Evolutionary conservation across 2,113 vertebrate genomes (phyloP).

Genomic region (Hydrochoerus hydrochaeris): DNA sequence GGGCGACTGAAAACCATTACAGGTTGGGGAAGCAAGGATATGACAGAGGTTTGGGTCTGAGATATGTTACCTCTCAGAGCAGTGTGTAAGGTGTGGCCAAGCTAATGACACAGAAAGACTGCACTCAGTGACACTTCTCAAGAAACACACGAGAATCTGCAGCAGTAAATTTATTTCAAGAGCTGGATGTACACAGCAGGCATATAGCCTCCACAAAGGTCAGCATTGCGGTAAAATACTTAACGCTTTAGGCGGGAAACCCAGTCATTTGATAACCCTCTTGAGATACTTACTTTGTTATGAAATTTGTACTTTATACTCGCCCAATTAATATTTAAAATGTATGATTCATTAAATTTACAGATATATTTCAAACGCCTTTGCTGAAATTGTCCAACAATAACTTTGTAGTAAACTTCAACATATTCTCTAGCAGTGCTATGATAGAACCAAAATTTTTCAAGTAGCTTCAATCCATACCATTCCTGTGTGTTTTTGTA

Average conservation of each 20-base stretch:
- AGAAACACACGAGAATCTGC: conserved; percentile 50
- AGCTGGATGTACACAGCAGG: not conserved
- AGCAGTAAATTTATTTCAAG: conserved; percentile 73
- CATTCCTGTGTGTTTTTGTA: not conserved
- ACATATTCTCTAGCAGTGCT: not conserved
- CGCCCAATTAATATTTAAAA: conserved; percentile 43
- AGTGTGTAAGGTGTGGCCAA: not conserved
- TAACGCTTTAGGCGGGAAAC: conserved; percentile 30
- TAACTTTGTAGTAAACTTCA: not conserved
- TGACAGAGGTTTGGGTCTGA: not conserved
- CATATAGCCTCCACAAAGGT: conserved; percentile 39
- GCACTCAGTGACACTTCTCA: not conserved
- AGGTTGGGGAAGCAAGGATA: not conserved
- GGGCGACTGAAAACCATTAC: not conserved
- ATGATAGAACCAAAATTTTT: not conserved
- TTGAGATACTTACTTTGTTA: not conserved
- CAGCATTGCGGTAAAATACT: not conserved
- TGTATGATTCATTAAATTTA: not conserved
- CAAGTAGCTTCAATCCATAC: not conserved
- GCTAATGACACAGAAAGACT: not conserved
- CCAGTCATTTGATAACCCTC: not conserved
- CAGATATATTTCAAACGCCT: not conserved
- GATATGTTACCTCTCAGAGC: not conserved
- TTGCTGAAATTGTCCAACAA: conserved; percentile 15
- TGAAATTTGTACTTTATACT: conserved; percentile 1